These are phyloP conservation scores for Nephrotoma appendiculata DNA, from an alignment of 2,888 invertebrate genomes.

Conservation along the genomic window DNA sequence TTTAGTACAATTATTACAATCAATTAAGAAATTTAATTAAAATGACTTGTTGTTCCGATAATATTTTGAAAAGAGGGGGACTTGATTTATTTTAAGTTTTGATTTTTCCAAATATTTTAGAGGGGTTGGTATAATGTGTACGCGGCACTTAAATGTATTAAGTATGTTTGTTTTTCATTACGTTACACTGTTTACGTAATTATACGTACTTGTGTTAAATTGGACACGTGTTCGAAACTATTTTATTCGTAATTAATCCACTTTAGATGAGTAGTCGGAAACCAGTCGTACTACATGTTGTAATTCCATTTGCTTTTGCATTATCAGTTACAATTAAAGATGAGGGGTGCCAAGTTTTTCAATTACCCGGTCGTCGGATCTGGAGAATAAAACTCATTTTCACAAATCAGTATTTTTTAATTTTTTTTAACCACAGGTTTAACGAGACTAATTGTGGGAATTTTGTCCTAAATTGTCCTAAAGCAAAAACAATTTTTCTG, in stretches of 20 bases:
- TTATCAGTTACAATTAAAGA: no score
- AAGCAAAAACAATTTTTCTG: no score
- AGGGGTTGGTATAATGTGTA: neutral
- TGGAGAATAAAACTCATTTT: no score
- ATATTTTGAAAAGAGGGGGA: neutral
- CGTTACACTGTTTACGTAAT: neutral
- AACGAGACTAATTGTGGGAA: no score
- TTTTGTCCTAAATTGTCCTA: no score
- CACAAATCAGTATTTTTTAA: no score
- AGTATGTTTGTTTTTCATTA: neutral
- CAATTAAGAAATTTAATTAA: neutral
- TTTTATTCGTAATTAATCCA: neutral
- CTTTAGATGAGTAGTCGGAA: neutral
- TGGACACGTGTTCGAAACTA: neutral
- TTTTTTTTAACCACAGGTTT: no score
- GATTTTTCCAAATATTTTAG: neutral
- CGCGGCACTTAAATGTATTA: neutral
- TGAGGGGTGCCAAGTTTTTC: no score
- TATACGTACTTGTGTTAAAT: neutral
- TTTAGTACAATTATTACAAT: neutral
- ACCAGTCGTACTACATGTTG: no score
- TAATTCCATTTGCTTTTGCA: no score
- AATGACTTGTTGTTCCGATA: neutral
- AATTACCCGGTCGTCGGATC: no score
- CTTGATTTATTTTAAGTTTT: neutral